Percentiles rank a stretch among this genome's conserved stretches.
These are phyloP conservation scores for Macrobrachium rosenbergii DNA, from an alignment of 1,140 invertebrate species.

Conservation along the genomic window DNA sequence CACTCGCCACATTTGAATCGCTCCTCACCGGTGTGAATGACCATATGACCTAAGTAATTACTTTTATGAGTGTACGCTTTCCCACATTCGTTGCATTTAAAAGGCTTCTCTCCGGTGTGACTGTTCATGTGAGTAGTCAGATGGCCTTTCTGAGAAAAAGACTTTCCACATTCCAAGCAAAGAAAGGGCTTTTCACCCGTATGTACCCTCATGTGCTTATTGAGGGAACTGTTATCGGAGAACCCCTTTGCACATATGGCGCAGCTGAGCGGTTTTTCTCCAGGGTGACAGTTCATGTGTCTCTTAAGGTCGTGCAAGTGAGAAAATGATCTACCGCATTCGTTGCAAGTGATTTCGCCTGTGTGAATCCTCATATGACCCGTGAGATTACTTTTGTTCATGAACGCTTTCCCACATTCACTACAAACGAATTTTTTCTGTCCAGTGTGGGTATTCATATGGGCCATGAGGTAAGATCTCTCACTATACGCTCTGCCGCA, in stretches of 20 bases:
- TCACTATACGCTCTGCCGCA: neutral
- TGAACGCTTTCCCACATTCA: neutral
- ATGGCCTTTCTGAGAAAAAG: too few species aligned
- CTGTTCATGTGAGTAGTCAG: neutral
- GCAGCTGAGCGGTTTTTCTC: neutral
- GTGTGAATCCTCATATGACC: neutral
- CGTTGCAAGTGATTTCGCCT: neutral
- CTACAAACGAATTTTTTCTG: neutral
- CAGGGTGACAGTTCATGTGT: neutral
- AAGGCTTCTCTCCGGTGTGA: neutral
- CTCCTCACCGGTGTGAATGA: neutral
- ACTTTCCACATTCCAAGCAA: too few species aligned
- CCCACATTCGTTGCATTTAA: conserved; percentile 2
- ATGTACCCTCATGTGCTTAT: neutral
- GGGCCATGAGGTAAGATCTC: neutral
- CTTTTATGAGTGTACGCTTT: neutral
- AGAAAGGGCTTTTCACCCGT: too few species aligned
- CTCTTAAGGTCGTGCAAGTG: neutral
- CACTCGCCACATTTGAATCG: neutral
- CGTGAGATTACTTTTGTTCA: neutral
- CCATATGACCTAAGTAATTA: neutral
- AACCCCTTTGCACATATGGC: neutral
- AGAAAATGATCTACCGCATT: neutral
- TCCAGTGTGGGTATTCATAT: neutral
- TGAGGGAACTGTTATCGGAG: neutral